phyloP scores from a whole-genome alignment of 2,797 vertebrate species.

The Brachyalestes nurse region DNA sequence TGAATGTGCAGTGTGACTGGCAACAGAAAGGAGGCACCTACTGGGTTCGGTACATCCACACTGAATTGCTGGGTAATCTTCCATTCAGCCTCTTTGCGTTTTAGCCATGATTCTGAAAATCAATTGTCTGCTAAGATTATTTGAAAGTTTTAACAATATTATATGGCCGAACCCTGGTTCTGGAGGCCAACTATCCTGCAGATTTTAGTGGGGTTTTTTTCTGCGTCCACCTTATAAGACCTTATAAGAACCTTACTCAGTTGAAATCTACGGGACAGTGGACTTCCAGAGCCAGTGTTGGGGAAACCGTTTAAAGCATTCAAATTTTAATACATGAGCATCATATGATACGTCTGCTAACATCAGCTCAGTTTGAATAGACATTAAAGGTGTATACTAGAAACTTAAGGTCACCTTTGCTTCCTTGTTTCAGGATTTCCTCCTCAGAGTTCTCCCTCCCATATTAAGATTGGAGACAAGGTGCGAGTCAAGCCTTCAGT shows the following conservation, averaged over 20 bases:
- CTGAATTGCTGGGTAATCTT: conserved; percentile 90
- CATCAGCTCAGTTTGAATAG: too few species aligned
- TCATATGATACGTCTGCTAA: too few species aligned
- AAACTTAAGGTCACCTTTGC: not conserved
- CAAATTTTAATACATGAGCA: too few species aligned
- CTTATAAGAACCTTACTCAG: not conserved
- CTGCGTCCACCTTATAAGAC: too few species aligned
- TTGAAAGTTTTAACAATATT: not conserved
- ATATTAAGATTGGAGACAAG: conserved; percentile 99
- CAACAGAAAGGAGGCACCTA: conserved; percentile 98
- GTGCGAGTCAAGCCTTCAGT: conserved; percentile 92
- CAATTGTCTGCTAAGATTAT: not conserved
- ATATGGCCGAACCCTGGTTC: not conserved
- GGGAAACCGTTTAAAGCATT: too few species aligned
- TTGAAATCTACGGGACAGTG: not conserved
- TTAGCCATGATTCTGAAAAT: not conserved
- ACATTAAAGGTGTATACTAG: not conserved
- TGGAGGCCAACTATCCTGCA: not conserved
- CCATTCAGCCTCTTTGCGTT: not conserved
- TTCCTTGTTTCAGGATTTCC: conserved; percentile 84
- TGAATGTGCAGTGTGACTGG: conserved; percentile 99
- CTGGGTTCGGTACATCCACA: conserved; percentile 98
- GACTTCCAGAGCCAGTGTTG: not conserved
- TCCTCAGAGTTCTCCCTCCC: conserved; percentile 94
- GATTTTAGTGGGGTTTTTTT: not conserved